These are phyloP conservation scores for Micoletzkya japonica DNA, from an alignment of 2,888 invertebrate species.

Conservation along the genomic window DNA sequence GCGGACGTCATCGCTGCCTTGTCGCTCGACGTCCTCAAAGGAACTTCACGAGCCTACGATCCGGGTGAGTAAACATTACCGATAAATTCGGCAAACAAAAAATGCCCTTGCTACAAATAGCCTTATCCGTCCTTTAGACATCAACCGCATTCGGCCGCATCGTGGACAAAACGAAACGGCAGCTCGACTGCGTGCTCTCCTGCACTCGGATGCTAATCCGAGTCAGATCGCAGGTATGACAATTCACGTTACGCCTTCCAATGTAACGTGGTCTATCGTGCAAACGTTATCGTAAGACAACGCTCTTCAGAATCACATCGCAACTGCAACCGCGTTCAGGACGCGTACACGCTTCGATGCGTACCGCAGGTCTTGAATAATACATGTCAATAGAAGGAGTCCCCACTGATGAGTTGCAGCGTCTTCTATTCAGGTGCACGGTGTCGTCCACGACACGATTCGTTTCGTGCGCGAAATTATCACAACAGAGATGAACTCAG, in stretches of 20 bases:
- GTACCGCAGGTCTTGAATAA: slow-evolving; percentile 68
- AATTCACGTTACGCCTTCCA: not conserved
- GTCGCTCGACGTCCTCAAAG: slow-evolving; percentile 74
- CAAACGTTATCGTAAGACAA: slow-evolving; percentile 3
- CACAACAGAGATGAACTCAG: slow-evolving; percentile 74
- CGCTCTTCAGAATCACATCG: slow-evolving; percentile 71
- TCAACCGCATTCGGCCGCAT: slow-evolving; percentile 73
- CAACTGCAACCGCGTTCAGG: slow-evolving; percentile 73
- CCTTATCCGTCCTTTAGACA: slow-evolving; percentile 65
- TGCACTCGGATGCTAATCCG: slow-evolving; percentile 72
- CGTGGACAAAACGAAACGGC: slow-evolving; percentile 73
- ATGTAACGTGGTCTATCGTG: slow-evolving; percentile 1
- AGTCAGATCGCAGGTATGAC: slow-evolving; percentile 73
- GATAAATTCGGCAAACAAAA: no score
- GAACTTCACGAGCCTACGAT: slow-evolving; percentile 73
- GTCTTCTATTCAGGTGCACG: slow-evolving; percentile 70
- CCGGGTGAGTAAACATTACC: slow-evolving; percentile 65
- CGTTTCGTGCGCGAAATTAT: slow-evolving; percentile 72
- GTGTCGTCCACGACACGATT: slow-evolving; percentile 74
- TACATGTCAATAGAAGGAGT: no score
- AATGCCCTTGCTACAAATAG: not conserved
- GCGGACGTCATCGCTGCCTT: slow-evolving; percentile 74
- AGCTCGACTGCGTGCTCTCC: slow-evolving; percentile 70
- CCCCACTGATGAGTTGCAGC: no score
- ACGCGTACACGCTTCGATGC: slow-evolving; percentile 74